These are phyloP conservation scores for Dynastes tityus DNA, from an alignment of 2,888 invertebrate genomes.

Conservation along the genomic window DNA sequence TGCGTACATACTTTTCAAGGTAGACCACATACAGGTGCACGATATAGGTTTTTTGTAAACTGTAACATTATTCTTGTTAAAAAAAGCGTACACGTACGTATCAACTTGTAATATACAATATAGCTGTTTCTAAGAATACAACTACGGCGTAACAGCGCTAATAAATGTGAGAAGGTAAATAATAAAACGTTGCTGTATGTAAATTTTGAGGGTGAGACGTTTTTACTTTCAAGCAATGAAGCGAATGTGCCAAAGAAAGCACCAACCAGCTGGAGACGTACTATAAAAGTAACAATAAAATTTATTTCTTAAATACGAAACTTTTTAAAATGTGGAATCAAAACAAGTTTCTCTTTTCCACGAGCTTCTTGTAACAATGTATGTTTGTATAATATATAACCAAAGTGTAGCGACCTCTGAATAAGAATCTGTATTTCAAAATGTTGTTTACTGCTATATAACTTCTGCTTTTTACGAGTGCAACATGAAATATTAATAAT, in stretches of 20 bases:
- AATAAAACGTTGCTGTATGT: conserved; percentile 28
- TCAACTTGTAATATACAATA: background rate
- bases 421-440: background rate
- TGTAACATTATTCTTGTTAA: conserved; percentile 1
- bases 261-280: conserved; percentile 7
- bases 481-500: no score
- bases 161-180: conserved; percentile 39
- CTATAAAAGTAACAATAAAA: conserved; percentile 19
- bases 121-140: conserved; percentile 15
- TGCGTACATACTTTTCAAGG: conserved; percentile 43
- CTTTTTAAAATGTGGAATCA: conserved; percentile 17
- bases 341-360: conserved; percentile 17
- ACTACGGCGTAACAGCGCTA: conserved; percentile 16
- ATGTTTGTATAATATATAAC: background rate
- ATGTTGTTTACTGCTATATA: no score
- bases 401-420: background rate
- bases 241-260: background rate
- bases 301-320: conserved; percentile 24
- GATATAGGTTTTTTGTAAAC: conserved; percentile 21
- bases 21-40: conserved; percentile 46
- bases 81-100: background rate
- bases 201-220: conserved; percentile 31
- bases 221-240: conserved; percentile 24
- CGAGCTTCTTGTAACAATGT: background rate
- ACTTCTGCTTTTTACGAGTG: no score